Evolutionary conservation across 1,140 invertebrate genomes (phyloP).

Genomic region (Ips nitidus): DNA sequence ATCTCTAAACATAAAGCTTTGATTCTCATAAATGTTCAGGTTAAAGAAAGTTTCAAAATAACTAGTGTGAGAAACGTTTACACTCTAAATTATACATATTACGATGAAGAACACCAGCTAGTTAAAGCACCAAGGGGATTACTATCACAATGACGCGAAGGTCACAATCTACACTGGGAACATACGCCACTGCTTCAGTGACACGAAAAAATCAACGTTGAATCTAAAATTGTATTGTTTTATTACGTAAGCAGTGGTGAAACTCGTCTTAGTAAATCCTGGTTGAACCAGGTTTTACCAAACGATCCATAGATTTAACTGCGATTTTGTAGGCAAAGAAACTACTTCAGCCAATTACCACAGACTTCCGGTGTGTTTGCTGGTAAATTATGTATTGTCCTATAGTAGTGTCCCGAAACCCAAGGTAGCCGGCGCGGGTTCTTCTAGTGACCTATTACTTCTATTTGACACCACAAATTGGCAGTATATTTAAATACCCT

Average conservation of each 20-base stretch:
- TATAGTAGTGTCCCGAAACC: conserved; percentile 31
- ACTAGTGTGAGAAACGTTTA: conserved; percentile 24
- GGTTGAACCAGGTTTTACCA: conserved; percentile 10
- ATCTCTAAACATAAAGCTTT: conserved; percentile 19
- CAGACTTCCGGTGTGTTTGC: conserved; percentile 21
- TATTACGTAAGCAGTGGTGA: conserved; percentile 27
- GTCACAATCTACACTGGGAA: conserved; percentile 36
- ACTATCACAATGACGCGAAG: conserved; percentile 40
- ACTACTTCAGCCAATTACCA: conserved; percentile 10
- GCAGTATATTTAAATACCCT: conserved; percentile 49
- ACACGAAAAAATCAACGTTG: conserved; percentile 13
- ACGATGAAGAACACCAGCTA: conserved; percentile 27
- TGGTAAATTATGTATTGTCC: conserved; percentile 35
- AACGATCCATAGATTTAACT: conserved; percentile 22
- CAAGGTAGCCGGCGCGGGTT: conserved; percentile 24
- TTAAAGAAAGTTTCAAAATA: conserved; percentile 5
- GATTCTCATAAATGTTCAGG: conserved; percentile 11
- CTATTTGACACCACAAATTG: conserved; percentile 51
- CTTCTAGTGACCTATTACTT: conserved; percentile 41
- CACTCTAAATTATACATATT: conserved; percentile 14
- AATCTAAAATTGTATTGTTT: conserved; percentile 17
- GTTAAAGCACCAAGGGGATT: conserved; percentile 41
- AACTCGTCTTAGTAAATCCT: conserved; percentile 14
- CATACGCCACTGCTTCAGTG: conserved; percentile 20
- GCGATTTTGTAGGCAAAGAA: conserved; percentile 22